Evolutionary conservation across 2,797 vertebrate genomes (phyloP), one percentile per base, ranked within the genome.

Genomic region (Peromyscus eremicus): DNA sequence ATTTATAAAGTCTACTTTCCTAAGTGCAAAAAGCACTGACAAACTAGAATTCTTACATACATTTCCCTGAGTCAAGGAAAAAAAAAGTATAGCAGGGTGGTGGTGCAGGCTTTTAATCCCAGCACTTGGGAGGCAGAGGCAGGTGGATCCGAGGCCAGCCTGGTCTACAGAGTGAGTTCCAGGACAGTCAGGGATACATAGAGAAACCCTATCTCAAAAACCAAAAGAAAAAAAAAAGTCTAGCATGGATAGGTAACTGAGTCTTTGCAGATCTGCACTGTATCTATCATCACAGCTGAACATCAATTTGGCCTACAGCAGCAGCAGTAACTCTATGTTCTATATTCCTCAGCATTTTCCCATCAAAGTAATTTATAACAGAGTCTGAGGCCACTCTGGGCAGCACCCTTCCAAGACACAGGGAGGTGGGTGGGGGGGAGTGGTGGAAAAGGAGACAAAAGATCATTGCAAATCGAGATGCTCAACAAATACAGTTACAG

Each of bases 301-400:
- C 85, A 94, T 37, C 64, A 89, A 40, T 46, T 13, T 49, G 62
- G 17, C 82, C 29, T 46, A 84, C 75, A 89, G 90, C 27, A 94
- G 62, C 13, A 93, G 80, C 70, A 73, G 70, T 40, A 40, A 73
- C 21, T 40, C 57, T 88, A 66, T 77, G 80, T 88, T 95, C 21
- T 93, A 68, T 40, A 71, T 25, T 7, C 32, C 60, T 96, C 25
- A 73, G 32, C 96, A 70, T 21, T 87, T 96, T 95, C 57, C n/a
- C 60, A 94, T 90, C 60, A 89, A 77, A 70, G 82, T 92, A 34
- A 76, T 73, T 90, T n/a, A 81, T 89, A 87, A 94, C 95, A 76
- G 49, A 84, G 8, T 46, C 57, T 34, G 12, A 73, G 32, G 77
- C 34, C 80, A 91, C 19, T 89, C 25, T 64, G 43, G 68, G 52